Conservation (phyloP, 2,113 vertebrate genomes). For the Hydropotes inermis region DNA sequence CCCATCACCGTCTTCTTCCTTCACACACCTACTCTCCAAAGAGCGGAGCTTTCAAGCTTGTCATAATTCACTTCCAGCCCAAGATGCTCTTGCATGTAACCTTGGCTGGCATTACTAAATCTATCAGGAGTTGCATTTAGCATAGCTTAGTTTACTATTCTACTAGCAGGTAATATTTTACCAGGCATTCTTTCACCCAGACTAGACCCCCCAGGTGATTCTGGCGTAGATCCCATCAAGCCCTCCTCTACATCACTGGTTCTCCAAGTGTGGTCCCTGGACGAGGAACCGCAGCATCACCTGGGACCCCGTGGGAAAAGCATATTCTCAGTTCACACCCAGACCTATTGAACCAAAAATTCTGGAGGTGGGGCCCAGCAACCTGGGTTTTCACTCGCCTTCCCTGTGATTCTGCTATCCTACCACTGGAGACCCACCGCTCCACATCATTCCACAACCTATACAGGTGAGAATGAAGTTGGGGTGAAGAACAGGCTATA, state of each 20-base stretch:
- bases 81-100: background rate
- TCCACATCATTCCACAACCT: background rate
- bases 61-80: background rate
- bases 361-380: background rate
- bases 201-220: background rate
- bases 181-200: background rate
- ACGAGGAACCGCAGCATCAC: background rate
- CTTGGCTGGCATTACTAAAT: background rate
- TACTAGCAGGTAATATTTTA: background rate
- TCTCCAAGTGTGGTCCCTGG: background rate
- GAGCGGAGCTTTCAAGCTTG: background rate
- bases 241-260: background rate
- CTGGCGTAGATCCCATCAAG: background rate
- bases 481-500: accelerated
- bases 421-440: background rate
- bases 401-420: accelerated
- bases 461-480: background rate
- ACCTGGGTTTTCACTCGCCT: accelerated
- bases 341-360: background rate
- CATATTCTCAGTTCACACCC: background rate
- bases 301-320: background rate
- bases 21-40: background rate
- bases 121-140: background rate
- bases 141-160: background rate
- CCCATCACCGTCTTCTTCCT: background rate